phyloP scores from a whole-genome alignment of 2,797 vertebrate genomes.

The Acropternis orthonyx region DNA sequence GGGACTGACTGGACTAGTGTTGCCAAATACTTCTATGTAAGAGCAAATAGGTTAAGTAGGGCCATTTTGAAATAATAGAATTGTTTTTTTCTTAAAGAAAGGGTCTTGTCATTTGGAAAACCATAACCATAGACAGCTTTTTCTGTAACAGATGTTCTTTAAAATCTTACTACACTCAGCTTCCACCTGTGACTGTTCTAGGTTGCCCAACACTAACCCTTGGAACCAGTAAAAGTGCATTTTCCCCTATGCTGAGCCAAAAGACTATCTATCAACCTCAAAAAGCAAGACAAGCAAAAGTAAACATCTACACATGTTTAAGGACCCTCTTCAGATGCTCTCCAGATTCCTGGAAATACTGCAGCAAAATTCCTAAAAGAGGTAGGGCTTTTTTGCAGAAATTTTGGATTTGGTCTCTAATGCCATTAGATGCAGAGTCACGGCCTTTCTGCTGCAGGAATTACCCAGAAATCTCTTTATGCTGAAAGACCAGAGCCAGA shows the following conservation, averaged over 20 bases:
- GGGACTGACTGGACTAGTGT: background rate
- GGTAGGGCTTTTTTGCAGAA: background rate
- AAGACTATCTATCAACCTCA: background rate
- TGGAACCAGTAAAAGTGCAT: background rate
- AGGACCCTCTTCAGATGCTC: background rate
- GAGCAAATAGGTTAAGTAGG: background rate
- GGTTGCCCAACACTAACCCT: background rate
- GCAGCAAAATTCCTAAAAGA: constrained; percentile 21
- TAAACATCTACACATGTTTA: background rate
- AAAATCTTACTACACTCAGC: background rate
- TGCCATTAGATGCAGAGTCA: constrained; percentile 6
- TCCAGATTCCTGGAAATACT: background rate
- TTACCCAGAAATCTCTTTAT: background rate
- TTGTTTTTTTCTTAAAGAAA: background rate
- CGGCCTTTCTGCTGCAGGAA: background rate
- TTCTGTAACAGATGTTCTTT: background rate
- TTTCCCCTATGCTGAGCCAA: background rate
- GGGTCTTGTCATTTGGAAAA: background rate
- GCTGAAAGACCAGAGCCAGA: background rate
- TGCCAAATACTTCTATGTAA: background rate
- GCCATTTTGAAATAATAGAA: background rate
- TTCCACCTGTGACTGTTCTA: background rate
- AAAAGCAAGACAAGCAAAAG: background rate
- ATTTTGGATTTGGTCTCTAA: constrained; percentile 11
- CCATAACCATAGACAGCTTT: background rate